Conservation (phyloP, 2,797 vertebrate genomes). For the Lagodon rhomboides region DNA sequence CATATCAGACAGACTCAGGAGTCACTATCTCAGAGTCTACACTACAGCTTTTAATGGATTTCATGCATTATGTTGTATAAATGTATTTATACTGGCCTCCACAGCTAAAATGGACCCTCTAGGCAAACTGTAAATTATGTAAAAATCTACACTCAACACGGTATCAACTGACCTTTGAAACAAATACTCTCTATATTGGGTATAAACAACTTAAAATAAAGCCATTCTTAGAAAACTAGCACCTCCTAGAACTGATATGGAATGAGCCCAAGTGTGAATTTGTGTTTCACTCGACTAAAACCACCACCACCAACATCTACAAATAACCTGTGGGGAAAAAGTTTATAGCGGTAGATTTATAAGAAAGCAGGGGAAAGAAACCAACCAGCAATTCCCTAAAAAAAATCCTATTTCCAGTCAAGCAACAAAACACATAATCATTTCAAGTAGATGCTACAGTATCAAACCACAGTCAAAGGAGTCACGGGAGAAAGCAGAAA, state of each 20-base stretch:
- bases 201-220: slow-evolving; percentile 5
- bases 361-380: not conserved
- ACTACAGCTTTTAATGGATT: not conserved
- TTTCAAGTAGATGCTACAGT: slow-evolving; percentile 6
- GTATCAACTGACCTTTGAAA: not conserved
- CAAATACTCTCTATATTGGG: not conserved
- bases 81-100: not conserved
- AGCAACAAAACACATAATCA: not conserved
- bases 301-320: not conserved
- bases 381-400: not conserved
- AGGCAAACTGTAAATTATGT: slow-evolving; percentile 13
- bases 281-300: slow-evolving; percentile 1
- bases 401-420: not conserved
- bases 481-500: not conserved
- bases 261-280: slow-evolving; percentile 4
- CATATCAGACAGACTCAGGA: not conserved
- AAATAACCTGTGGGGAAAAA: not conserved
- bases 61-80: slow-evolving; percentile 5
- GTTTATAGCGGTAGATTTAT: not conserved
- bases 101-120: not conserved
- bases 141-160: slow-evolving; percentile 10
- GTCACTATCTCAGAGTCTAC: not conserved
- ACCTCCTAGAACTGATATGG: not conserved
- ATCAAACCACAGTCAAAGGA: slow-evolving; percentile 4
- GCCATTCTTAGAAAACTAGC: not conserved